Percentiles rank a stretch among this genome's conserved stretches.
Evolutionary conservation across 2,797 vertebrate genomes (phyloP).

Genomic region (Sebastes itinus): DNA sequence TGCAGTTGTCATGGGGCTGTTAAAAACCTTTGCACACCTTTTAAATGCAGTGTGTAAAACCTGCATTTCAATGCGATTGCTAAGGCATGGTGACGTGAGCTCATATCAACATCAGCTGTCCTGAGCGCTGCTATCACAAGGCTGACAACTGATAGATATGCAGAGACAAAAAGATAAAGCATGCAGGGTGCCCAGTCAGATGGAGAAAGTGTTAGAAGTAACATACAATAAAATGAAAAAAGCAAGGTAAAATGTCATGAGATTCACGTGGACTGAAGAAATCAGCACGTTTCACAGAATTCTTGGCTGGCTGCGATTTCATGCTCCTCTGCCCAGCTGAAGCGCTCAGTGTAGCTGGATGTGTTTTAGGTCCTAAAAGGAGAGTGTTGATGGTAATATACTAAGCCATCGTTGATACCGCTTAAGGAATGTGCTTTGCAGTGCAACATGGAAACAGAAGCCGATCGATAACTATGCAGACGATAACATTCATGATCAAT

Average conservation of each 20-base stretch:
- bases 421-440: background rate
- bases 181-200: background rate
- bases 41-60: constrained; percentile 25
- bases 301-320: constrained; percentile 30
- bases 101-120: background rate
- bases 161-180: background rate
- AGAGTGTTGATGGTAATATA: background rate
- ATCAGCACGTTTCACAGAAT: constrained; percentile 28
- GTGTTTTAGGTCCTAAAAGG: constrained; percentile 36
- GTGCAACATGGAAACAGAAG: background rate
- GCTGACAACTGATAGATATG: background rate
- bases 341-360: constrained; percentile 13
- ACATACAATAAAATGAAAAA: background rate
- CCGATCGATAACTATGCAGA: background rate
- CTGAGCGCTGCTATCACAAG: background rate
- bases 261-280: background rate
- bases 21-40: constrained; percentile 9
- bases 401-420: background rate
- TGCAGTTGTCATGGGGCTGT: background rate
- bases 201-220: background rate
- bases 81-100: background rate
- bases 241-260: background rate
- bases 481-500: constrained; percentile 21
- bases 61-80: constrained; percentile 22
- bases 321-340: background rate